Base-by-base conservation (phyloP, 2,888 invertebrate species). In the Embidobia sp. region DNA sequence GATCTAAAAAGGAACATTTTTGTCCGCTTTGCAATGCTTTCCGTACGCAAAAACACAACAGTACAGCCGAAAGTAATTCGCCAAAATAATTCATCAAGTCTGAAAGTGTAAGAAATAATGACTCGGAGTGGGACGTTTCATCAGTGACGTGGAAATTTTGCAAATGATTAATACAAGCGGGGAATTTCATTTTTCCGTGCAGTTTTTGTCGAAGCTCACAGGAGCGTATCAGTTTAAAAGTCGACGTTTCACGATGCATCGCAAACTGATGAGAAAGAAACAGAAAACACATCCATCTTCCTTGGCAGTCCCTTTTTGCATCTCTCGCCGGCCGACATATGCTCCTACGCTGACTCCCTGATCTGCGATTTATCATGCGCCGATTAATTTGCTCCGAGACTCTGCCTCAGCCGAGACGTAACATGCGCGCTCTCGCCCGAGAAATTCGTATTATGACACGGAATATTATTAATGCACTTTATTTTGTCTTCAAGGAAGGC, bases 361-460 rank as follows among this genome's bases (percentile, higher is more conserved):
- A 81, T 80, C 76, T 77, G 77, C 78, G 79, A 87, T 87, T 87
- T 85, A 87, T 88, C 86, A 87, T 86, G 81, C 80, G 82, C 84
- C 86, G 83, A 86, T 85, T 85, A 85, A 87, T 87, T 87, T 85
- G 81, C 83, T 81, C 83, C 76, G 82, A 83, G 83, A 80, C 81
- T 83, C 79, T 63, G 40, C 67, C 37, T 49, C 59, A 53, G 40
- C 67, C 67, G 31, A 73, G 73, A 51, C 59, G 64, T 53, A 61
- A 61, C 63, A 27, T 29, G 66, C 67, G 40, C 55, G 49, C 57
- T 31, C 19, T 69, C 59, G 51, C 51, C 31, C 37, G 46, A 51
- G 69, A 57, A 49, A 69, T 63, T 67, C 48, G 22, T 46, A 19
- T 67, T 63, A 33, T 46, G 53, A 61, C 75, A 57, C 63, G 37